Evolutionary conservation across 1,140 invertebrate genomes (phyloP).

Genomic region (Drosophila kanapiae): DNA sequence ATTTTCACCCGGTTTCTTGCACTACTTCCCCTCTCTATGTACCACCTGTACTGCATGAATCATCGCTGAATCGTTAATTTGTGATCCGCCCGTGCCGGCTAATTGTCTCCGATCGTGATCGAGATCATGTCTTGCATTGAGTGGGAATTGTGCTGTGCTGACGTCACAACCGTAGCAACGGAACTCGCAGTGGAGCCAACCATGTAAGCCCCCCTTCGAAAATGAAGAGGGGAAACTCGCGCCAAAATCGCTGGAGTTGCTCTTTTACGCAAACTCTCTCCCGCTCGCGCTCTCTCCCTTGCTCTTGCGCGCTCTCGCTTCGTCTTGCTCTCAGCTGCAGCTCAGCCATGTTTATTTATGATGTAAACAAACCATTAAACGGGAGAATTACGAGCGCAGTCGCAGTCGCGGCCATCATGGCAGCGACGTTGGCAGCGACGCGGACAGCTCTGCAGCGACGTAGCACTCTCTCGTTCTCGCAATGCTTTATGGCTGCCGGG

Average conservation of each 20-base stretch:
- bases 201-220: not conserved
- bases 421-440: slow-evolving; percentile 47
- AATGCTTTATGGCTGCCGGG: slow-evolving; percentile 83
- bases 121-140: slow-evolving; percentile 46
- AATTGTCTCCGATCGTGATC: slow-evolving; percentile 54
- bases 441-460: slow-evolving; percentile 43
- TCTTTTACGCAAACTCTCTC: slow-evolving; percentile 36
- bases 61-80: slow-evolving; percentile 35
- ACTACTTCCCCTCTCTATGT: too few relatives aligned
- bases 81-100: slow-evolving; percentile 39
- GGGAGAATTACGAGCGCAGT: slow-evolving; percentile 84
- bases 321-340: slow-evolving; percentile 37
- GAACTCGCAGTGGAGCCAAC: slow-evolving; percentile 4
- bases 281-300: slow-evolving; percentile 9
- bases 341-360: slow-evolving; percentile 85
- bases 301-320: slow-evolving; percentile 16
- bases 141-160: slow-evolving; percentile 34
- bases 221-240: slow-evolving; percentile 24
- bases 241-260: slow-evolving; percentile 60
- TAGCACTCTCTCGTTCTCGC: slow-evolving; percentile 51
- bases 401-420: slow-evolving; percentile 75
- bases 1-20: too few relatives aligned
- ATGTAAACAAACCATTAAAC: slow-evolving; percentile 85
- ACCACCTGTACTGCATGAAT: slow-evolving; percentile 10
- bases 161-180: slow-evolving; percentile 36